Evolutionary conservation across 2,888 invertebrate genomes (phyloP).

Genomic region (Drosophila paramelanica): DNA sequence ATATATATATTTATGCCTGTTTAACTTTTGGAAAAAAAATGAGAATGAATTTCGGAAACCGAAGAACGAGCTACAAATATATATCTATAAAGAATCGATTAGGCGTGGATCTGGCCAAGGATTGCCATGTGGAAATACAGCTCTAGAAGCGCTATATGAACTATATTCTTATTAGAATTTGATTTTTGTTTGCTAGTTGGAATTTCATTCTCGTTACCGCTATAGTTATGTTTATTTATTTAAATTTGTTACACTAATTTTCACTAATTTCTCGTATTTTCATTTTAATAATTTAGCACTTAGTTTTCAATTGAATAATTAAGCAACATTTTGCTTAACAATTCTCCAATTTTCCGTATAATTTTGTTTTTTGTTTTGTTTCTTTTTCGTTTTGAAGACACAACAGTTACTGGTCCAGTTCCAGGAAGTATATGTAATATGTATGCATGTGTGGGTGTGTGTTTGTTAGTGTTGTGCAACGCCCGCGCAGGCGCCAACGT

Average conservation of each 20-base stretch:
- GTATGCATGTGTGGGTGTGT: constrained; percentile 45
- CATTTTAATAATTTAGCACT: constrained; percentile 70
- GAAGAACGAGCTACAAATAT: constrained; percentile 52
- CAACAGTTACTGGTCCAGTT: constrained; percentile 86
- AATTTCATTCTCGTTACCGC: constrained; percentile 65
- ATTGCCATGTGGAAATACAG: constrained; percentile 1
- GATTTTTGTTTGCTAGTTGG: constrained; percentile 42
- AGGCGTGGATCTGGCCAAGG: constrained; percentile 8
- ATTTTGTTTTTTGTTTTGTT: constrained; percentile 47
- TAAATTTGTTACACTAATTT: constrained; percentile 61
- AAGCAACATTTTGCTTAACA: constrained; percentile 58
- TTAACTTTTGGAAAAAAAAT: constrained; percentile 38
- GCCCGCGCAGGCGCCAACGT: constrained; percentile 16
- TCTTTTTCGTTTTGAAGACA: constrained; percentile 83
- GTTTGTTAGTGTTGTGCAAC: constrained; percentile 32
- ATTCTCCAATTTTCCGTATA: constrained; percentile 44
- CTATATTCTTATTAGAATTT: constrained; percentile 22
- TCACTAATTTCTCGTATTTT: constrained; percentile 56
- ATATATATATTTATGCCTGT: constrained; percentile 29
- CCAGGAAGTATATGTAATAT: constrained; percentile 83
- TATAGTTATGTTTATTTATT: constrained; percentile 26
- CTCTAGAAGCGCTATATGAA: constrained; percentile 6
- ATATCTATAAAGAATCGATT: constrained; percentile 3
- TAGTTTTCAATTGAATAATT: constrained; percentile 62
- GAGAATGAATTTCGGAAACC: constrained; percentile 57